Evolutionary conservation across 2,113 vertebrate species (phyloP), one percentile per base, ranked within the genome.

Genomic region (Puma concolor): DNA sequence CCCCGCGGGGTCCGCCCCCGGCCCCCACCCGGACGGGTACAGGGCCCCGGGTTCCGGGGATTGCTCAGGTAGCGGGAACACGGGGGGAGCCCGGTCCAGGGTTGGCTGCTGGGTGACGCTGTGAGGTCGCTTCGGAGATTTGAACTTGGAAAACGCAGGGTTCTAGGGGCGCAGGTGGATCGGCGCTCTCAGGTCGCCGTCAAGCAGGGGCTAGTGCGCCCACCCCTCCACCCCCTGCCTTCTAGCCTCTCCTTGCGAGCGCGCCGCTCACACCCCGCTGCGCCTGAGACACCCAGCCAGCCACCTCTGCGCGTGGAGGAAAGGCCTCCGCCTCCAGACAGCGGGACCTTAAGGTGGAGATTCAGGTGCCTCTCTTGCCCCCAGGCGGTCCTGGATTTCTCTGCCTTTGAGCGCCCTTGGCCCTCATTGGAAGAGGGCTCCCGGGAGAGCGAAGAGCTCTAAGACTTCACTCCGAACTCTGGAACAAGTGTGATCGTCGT

Each of bases 141-240:
- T 81, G 87, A 98, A 96, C 95, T 84, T 71, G 64, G 74, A 77
- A 41, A 67, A 36, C 21, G 50, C 79, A 19, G 67, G 64, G 63
- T 38, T 48, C 38, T 0, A 15, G 38, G 11, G 19, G 48, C 2
- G 33, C 41, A 23, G 15, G 52, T 3, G 36, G 41, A 27, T 17
- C 27, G 2, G 83, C 31, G 15, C 41, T 60, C 29, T 4, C 23
- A 66, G 91, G 77, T 89, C 57, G 63, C 81, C 31, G 8, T 23
- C 0, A 3, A 31, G 33, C 41, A 13, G 76, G 33, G 21, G 5
- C 54, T 74, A 64, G 66, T 23, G 14, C 38, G 1, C 4, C 44
- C n/a, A 4, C n/a, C 36, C 1, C 15, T 7, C 8, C 2, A 14
- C 2, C 38, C 36, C 31, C 48, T 2, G 66, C 15, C 87, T 27